Evolutionary conservation across 2,797 vertebrate genomes (phyloP).

Genomic region (Melopsittacus undulatus): DNA sequence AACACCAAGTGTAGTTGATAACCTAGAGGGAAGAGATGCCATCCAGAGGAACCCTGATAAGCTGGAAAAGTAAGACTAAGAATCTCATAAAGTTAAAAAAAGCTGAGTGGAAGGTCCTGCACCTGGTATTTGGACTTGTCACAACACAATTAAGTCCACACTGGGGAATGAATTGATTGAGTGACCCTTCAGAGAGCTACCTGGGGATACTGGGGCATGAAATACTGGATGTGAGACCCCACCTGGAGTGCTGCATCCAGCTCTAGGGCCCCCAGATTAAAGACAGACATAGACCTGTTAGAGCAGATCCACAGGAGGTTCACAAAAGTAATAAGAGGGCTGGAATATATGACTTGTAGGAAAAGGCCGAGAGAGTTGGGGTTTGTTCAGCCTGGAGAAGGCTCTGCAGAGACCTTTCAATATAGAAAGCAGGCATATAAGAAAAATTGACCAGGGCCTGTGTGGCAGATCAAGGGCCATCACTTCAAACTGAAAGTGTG

Average conservation of each 20-base stretch:
- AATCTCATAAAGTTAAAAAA: neutral
- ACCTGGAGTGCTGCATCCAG: neutral
- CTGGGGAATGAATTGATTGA: accelerated
- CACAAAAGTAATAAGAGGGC: neutral
- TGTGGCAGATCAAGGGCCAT: neutral
- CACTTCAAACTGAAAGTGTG: neutral
- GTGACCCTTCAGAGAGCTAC: neutral
- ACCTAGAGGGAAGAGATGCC: neutral
- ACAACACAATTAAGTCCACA: neutral
- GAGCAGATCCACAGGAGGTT: neutral
- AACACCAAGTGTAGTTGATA: neutral
- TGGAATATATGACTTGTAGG: neutral
- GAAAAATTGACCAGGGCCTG: neutral
- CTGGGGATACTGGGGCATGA: neutral
- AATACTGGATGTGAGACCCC: neutral
- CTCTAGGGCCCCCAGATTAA: neutral
- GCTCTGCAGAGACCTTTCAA: neutral
- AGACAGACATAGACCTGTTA: accelerated
- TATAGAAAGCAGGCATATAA: neutral
- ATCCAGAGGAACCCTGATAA: neutral
- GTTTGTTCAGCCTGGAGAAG: neutral
- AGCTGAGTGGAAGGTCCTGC: neutral
- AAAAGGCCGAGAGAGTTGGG: neutral
- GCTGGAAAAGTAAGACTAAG: accelerated
- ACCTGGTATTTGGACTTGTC: neutral